Base-by-base conservation (phyloP, 2,888 invertebrate genomes). In the Axea sp. region DNA sequence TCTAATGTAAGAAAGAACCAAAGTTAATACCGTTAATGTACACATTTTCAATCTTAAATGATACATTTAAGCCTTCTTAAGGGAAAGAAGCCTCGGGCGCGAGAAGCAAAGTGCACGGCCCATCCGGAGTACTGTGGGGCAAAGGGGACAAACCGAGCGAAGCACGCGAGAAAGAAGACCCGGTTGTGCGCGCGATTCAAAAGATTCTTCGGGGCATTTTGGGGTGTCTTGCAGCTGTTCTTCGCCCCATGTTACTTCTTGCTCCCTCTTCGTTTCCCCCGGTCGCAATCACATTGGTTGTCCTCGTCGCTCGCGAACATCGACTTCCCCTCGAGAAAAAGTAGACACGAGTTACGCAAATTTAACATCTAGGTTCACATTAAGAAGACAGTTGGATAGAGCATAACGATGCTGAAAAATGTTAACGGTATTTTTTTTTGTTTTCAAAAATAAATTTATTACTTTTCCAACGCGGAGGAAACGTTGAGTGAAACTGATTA, bases 201-300 rank as follows among this genome's bases (percentile, higher is more conserved):
- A 83, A 82, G 81, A 83, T 83, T 78, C 82, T 78, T 75, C 76
- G 75, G 76, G 78, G 78, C 76, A 74, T 78, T 81, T 80, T 77
- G 76, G 78, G 79, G 79, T 83, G 80, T 80, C 80, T 78, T 33
- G 83, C 83, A 83, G 83, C 82, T 83, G 83, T 81, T 79, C 74
- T 73, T 78, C 75, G 72, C 74, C 78, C 77, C 62, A 72, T 75
- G 74, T 43, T 31, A 39, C 57, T 45, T 2, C 17, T 26, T 22
- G 30, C 41, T 57, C 53, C 41, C n/a, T 67, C 73, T 53, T 60
- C 47, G 45, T 73, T 2, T 37, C 30, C 11, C 5, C 35, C 2
- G 11, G 53, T 37, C 28, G 53, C 6, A 8, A n/a, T 14, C 15
- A 26, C 6, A n/a, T 9, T 22, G 5, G 51, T 33, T 7, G 12